A percentile compares a stretch with the other conserved stretches of the same genome.
These are phyloP conservation scores for Hemiscyllium ocellatum DNA, from an alignment of 2,113 vertebrate species.

Conservation along the genomic window DNA sequence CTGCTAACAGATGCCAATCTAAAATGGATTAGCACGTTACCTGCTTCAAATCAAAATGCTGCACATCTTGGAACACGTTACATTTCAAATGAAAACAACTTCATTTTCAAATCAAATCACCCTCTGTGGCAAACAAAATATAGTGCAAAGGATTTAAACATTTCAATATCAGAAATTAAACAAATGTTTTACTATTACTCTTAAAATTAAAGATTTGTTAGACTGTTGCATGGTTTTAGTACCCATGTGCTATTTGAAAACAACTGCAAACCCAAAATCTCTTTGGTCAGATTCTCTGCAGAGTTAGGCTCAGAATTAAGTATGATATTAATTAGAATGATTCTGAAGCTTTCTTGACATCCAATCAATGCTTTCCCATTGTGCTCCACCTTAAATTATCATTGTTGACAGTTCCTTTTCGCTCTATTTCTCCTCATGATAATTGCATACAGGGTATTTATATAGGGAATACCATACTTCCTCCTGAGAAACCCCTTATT, in stretches of 20 bases:
- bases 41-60: neutral
- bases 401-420: neutral
- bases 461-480: neutral
- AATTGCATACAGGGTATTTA: neutral
- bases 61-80: neutral
- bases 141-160: neutral
- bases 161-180: neutral
- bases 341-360: neutral
- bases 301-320: neutral
- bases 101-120: neutral
- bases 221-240: neutral
- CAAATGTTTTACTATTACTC: neutral
- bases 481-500: neutral
- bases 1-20: neutral
- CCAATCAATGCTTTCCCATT: neutral
- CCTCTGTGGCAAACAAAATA: neutral
- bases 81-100: neutral
- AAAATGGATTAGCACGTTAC: neutral
- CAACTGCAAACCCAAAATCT: neutral
- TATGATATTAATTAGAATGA: neutral
- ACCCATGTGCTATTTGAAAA: neutral
- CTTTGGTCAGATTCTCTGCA: neutral
- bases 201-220: neutral
- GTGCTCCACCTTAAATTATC: neutral
- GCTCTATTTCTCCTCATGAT: neutral